A percentile compares a stretch with the other conserved stretches of the same genome.
Evolutionary conservation across 2,888 invertebrate species (phyloP).

Genomic region (Chymomyza procnemis): DNA sequence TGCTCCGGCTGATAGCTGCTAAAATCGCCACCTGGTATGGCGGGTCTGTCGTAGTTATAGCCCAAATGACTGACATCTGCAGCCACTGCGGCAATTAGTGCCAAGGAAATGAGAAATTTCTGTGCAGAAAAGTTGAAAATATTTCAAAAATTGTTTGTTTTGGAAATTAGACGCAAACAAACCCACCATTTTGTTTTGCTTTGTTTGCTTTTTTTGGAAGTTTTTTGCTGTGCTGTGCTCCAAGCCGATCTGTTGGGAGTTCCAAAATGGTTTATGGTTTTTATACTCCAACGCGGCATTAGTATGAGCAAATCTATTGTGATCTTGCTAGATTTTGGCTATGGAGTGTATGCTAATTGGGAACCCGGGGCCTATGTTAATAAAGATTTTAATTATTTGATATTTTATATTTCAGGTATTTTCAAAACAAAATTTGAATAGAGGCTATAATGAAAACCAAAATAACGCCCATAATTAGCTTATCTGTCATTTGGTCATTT

Average conservation of each 20-base stretch:
- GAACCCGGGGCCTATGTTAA: background rate
- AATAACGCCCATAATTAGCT: background rate
- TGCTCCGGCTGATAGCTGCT: conserved; percentile 39
- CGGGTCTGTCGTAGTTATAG: conserved; percentile 41
- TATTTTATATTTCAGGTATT: conserved; percentile 13
- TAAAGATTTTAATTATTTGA: background rate
- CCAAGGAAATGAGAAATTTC: conserved; percentile 57
- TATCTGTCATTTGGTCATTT: too few relatives aligned
- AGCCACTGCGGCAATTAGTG: conserved; percentile 47
- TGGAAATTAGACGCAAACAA: background rate
- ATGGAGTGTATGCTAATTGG: conserved; percentile 60
- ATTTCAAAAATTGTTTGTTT: background rate
- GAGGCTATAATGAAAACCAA: background rate
- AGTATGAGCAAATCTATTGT: conserved; percentile 5
- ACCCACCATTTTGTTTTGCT: conserved; percentile 33
- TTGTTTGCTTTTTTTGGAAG: background rate
- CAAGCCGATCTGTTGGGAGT: conserved; percentile 48
- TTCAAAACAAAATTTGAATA: background rate
- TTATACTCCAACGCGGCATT: conserved; percentile 45
- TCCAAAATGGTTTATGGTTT: conserved; percentile 43
- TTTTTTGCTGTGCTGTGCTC: conserved; percentile 16
- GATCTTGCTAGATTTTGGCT: background rate
- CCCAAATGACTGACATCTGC: conserved; percentile 70
- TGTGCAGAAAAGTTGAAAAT: conserved; percentile 16
- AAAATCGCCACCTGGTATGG: conserved; percentile 25